Percentiles rank a stretch among this genome's conserved stretches.
Evolutionary conservation across 2,113 vertebrate genomes (phyloP).

Genomic region (Hemiscyllium ocellatum): DNA sequence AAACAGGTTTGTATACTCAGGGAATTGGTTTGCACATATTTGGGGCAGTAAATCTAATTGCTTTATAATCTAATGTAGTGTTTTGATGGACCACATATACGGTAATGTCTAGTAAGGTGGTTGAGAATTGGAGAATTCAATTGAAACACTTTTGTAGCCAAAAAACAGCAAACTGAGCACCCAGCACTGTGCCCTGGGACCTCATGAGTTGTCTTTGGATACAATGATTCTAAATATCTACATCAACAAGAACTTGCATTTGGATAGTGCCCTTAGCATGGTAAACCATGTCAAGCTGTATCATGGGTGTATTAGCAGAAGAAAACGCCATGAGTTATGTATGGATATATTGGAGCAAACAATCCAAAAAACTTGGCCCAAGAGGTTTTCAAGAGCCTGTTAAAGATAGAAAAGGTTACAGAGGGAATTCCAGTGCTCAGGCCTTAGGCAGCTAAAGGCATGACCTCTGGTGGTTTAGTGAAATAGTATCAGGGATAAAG

Average conservation of each 20-base stretch:
- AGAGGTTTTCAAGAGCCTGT: neutral
- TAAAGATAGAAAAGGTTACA: neutral
- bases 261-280: neutral
- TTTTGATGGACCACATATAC: too few species aligned
- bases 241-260: neutral
- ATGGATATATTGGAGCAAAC: neutral
- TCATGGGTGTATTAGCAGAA: neutral
- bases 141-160: too few species aligned
- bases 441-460: neutral
- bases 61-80: too few species aligned
- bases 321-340: neutral
- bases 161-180: neutral
- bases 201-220: neutral
- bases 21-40: too few species aligned
- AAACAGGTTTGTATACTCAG: too few species aligned
- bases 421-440: neutral
- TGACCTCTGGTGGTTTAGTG: neutral
- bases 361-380: neutral
- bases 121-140: too few species aligned
- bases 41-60: too few species aligned
- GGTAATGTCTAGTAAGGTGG: too few species aligned
- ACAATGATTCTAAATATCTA: neutral
- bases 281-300: too few species aligned
- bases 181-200: neutral
- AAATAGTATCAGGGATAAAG: neutral